Conservation (phyloP, 2,113 vertebrate species). For the Cyanocitta stelleri region DNA sequence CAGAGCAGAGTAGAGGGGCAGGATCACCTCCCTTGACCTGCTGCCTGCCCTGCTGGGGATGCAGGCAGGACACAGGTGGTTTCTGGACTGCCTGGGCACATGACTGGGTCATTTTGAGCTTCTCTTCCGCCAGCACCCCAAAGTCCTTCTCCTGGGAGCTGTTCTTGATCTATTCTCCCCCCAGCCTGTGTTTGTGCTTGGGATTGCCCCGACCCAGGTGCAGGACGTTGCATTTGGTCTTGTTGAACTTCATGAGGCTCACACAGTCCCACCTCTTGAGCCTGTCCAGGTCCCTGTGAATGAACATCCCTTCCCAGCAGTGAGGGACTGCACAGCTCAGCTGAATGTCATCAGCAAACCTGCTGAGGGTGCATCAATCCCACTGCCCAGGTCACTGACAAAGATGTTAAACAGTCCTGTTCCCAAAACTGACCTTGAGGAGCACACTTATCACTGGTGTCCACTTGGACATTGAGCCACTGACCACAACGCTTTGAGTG, state of each 20-base stretch:
- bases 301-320: neutral
- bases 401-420: neutral
- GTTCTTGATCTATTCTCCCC: neutral
- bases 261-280: neutral
- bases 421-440: neutral
- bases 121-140: neutral
- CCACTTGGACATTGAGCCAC: neutral
- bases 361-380: neutral
- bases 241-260: neutral
- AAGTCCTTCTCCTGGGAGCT: neutral
- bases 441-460: neutral
- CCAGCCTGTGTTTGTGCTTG: neutral
- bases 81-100: neutral
- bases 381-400: neutral
- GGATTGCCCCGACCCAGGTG: neutral
- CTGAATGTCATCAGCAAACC: neutral
- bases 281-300: neutral
- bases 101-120: neutral
- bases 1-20: neutral
- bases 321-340: neutral
- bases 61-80: neutral
- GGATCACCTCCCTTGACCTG: neutral
- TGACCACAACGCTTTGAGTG: neutral
- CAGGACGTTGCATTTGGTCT: neutral
- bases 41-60: neutral